Evolutionary conservation across 1,140 invertebrate species (phyloP).

Genomic region (Ips typographus): DNA sequence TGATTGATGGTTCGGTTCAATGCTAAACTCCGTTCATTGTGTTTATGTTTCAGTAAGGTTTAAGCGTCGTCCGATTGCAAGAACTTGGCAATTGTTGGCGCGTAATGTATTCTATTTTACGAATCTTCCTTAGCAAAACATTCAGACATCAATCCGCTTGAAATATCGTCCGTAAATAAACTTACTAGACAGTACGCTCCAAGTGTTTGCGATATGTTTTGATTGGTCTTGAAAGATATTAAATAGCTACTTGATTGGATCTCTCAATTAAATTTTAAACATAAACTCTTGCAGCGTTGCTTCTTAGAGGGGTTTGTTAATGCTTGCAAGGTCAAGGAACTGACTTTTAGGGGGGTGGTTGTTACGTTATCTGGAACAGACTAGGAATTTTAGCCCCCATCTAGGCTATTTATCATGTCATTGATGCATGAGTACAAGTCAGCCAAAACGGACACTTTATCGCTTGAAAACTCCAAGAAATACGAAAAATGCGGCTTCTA

Average conservation of each 20-base stretch:
- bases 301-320: neutral
- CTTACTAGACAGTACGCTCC: constrained; percentile 6
- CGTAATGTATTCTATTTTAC: neutral
- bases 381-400: too few relatives aligned
- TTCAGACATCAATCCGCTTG: constrained; percentile 7
- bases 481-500: constrained; percentile 10
- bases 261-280: constrained; percentile 6
- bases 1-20: constrained; percentile 8
- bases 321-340: too few relatives aligned
- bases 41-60: too few relatives aligned
- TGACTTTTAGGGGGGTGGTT: too few relatives aligned
- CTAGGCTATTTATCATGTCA: too few relatives aligned
- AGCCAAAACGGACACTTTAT: neutral
- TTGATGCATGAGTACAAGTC: too few relatives aligned
- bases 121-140: constrained; percentile 5
- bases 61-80: neutral
- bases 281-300: too few relatives aligned
- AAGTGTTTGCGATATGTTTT: constrained; percentile 22
- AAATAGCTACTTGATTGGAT: constrained; percentile 22
- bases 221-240: constrained; percentile 17
- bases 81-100: neutral
- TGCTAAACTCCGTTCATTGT: neutral
- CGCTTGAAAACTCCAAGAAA: constrained; percentile 14
- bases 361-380: too few relatives aligned
- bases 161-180: constrained; percentile 12